A percentile compares a stretch with the other conserved stretches of the same genome.
These are phyloP conservation scores for Habropoda laboriosa DNA, from an alignment of 1,140 invertebrate species.

Conservation along the genomic window DNA sequence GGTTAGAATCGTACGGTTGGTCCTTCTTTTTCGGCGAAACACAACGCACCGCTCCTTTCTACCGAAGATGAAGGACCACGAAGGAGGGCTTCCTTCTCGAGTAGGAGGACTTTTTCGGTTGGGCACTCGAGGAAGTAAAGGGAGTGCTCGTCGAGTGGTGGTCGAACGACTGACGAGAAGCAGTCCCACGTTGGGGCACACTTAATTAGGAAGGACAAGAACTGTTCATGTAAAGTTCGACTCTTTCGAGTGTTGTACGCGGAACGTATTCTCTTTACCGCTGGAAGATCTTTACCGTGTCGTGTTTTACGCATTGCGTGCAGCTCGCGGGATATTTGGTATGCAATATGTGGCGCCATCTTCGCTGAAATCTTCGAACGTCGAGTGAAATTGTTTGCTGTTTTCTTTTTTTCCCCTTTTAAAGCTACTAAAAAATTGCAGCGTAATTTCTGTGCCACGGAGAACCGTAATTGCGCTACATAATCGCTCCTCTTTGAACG, in stretches of 20 bases:
- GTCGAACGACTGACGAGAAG: slow-evolving; percentile 56
- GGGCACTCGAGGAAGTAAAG: not conserved
- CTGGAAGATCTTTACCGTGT: too few relatives aligned
- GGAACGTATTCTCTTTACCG: too few relatives aligned
- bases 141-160: slow-evolving; percentile 48
- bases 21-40: not conserved
- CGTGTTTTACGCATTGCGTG: too few relatives aligned
- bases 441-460: not conserved
- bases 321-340: too few relatives aligned
- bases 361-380: too few relatives aligned
- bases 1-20: slow-evolving; percentile 56
- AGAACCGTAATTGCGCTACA: not conserved
- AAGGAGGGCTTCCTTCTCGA: slow-evolving; percentile 19
- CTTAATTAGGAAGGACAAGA: slow-evolving; percentile 55
- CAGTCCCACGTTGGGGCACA: slow-evolving; percentile 27
- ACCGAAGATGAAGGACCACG: slow-evolving; percentile 24
- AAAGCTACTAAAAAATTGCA: not conserved
- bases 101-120: slow-evolving; percentile 49
- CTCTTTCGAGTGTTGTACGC: too few relatives aligned
- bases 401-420: too few relatives aligned
- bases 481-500: slow-evolving; percentile 3
- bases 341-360: too few relatives aligned
- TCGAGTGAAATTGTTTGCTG: too few relatives aligned
- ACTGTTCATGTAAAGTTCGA: too few relatives aligned
- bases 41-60: slow-evolving; percentile 21